A percentile compares a stretch with the other conserved stretches of the same genome.
Evolutionary conservation across 2,113 vertebrate species (phyloP).

Genomic region (Gracilinanus agilis): DNA sequence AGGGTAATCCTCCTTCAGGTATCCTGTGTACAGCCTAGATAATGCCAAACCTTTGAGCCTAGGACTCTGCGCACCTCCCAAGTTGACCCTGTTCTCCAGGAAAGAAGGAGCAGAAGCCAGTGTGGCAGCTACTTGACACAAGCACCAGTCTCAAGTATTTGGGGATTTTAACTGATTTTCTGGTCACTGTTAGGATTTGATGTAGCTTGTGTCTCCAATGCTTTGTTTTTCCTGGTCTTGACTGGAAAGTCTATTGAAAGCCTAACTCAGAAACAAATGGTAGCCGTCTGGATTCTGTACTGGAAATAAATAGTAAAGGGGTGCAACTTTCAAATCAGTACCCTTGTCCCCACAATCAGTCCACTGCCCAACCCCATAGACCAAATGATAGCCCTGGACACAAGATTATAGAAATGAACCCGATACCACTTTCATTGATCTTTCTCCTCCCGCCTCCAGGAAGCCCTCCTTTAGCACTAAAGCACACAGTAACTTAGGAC

Average conservation of each 20-base stretch:
- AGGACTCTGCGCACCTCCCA: not conserved
- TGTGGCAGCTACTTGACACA: not conserved
- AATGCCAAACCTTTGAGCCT: not conserved
- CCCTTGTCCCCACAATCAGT: accelerated
- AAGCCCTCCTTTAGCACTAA: not conserved
- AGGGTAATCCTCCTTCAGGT: not conserved
- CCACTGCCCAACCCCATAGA: not conserved
- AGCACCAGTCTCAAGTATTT: not conserved
- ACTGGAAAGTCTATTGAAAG: not conserved
- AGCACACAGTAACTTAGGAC: not conserved
- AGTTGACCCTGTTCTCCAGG: not conserved
- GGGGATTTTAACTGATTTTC: not conserved
- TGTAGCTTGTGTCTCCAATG: not conserved
- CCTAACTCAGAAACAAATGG: conserved; percentile 75
- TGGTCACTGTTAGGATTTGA: not conserved
- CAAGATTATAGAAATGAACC: not conserved
- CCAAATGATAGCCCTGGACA: not conserved
- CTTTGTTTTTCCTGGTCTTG: not conserved
- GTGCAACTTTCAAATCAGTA: not conserved
- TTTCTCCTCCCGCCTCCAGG: not conserved
- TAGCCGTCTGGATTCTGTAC: conserved; percentile 72
- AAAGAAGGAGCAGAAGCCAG: not conserved
- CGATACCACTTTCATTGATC: too few relatives aligned
- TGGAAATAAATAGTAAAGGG: conserved; percentile 41
- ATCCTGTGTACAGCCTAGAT: not conserved